These are phyloP conservation scores for Clarias platycephalus DNA, from an alignment of 2,797 vertebrate genomes.

Conservation along the genomic window DNA sequence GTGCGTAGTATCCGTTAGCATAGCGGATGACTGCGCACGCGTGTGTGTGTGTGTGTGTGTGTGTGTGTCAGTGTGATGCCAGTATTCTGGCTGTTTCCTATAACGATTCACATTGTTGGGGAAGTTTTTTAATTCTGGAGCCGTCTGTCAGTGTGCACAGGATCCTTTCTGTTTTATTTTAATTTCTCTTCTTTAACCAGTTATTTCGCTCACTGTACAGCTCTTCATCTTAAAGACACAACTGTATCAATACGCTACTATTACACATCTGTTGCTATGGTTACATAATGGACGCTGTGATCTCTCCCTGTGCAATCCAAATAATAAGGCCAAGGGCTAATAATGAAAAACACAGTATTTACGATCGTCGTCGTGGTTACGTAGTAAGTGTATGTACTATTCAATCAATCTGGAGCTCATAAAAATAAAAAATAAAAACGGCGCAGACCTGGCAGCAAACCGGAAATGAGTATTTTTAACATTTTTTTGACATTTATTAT, in stretches of 20 bases:
- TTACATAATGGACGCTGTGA: background rate
- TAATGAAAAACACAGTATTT: background rate
- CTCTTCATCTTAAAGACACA: background rate
- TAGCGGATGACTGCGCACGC: background rate
- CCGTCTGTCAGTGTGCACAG: background rate
- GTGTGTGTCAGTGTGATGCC: slow-evolving; percentile 7
- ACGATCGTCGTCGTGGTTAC: background rate
- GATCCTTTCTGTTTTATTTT: background rate
- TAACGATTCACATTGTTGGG: background rate
- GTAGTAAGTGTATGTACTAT: background rate
- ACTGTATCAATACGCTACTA: background rate
- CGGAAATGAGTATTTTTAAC: background rate
- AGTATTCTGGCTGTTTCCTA: slow-evolving; percentile 26
- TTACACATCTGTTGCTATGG: background rate
- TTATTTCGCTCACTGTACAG: background rate
- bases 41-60: slow-evolving; percentile 11
- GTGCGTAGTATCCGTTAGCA: background rate
- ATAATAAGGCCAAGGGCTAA: background rate
- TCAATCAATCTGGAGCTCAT: background rate
- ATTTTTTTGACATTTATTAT: background rate
- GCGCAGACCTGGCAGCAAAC: background rate
- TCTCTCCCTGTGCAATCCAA: background rate
- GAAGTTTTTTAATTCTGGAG: slow-evolving; percentile 1
- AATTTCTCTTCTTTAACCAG: background rate
- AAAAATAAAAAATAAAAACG: background rate